Percentiles rank a stretch among this genome's conserved stretches.
Conservation (phyloP, 2,113 vertebrate species). For the Silurus meridionalis region DNA sequence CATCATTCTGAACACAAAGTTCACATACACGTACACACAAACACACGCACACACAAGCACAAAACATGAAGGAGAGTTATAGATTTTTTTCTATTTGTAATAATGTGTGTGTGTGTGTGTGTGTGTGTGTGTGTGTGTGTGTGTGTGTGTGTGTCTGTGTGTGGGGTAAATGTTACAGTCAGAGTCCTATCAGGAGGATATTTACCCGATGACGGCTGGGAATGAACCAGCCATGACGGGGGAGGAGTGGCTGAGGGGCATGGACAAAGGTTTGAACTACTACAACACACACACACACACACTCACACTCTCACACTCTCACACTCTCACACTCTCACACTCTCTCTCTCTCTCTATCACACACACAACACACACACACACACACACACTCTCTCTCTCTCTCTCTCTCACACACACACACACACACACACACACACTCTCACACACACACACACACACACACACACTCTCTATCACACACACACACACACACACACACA, state of each 20-base stretch:
- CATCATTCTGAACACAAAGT: neutral
- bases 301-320: neutral
- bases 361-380: too few species aligned
- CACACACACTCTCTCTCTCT: too few species aligned
- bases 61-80: too few species aligned
- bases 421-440: too few species aligned
- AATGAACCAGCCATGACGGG: constrained; percentile 82
- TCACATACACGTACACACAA: neutral
- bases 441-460: too few species aligned
- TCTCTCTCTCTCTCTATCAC: too few species aligned
- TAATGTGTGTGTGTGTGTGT: neutral
- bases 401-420: too few species aligned
- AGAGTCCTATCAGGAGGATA: constrained; percentile 93
- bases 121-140: constrained; percentile 1
- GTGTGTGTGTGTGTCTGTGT: constrained; percentile 17
- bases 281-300: constrained; percentile 20
- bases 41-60: too few species aligned
- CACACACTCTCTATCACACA: too few species aligned
- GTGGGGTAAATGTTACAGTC: constrained; percentile 76
- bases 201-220: constrained; percentile 90
- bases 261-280: constrained; percentile 82
- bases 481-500: too few species aligned
- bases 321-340: too few species aligned
- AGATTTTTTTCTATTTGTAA: too few species aligned
- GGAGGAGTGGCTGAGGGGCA: constrained; percentile 84